These are phyloP conservation scores for Takifugu ocellatus DNA, from an alignment of 2,797 vertebrate genomes.

Conservation along the genomic window DNA sequence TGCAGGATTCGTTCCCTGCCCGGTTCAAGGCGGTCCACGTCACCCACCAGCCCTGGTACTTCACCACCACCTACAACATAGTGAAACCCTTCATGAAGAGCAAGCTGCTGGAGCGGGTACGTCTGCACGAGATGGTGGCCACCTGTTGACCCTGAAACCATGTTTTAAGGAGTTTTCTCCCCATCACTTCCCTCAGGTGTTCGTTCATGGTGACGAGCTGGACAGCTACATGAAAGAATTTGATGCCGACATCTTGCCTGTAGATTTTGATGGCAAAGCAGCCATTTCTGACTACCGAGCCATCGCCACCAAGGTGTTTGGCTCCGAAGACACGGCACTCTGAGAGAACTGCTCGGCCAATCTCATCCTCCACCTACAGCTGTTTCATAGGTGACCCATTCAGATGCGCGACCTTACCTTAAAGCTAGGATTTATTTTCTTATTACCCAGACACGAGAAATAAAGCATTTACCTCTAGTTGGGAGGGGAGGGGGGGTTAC, in stretches of 20 bases:
- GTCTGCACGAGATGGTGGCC: background rate
- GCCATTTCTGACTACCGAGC: slow-evolving; percentile 81
- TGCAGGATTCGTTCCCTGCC: slow-evolving; percentile 94
- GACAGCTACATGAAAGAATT: slow-evolving; percentile 87
- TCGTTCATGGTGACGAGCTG: slow-evolving; percentile 90
- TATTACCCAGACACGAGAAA: slow-evolving; percentile 20
- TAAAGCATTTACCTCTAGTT: slow-evolving; percentile 32
- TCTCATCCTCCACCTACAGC: background rate
- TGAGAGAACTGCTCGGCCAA: slow-evolving; percentile 51
- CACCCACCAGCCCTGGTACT: slow-evolving; percentile 98
- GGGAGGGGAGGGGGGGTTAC: slow-evolving; percentile 24
- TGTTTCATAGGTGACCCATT: slow-evolving; percentile 14
- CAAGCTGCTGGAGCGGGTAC: slow-evolving; percentile 93
- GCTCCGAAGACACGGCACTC: slow-evolving; percentile 89
- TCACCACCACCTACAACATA: slow-evolving; percentile 96
- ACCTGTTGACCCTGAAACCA: too few species aligned
- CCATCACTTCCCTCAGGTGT: slow-evolving; percentile 75
- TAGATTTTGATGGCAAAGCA: slow-evolving; percentile 88
- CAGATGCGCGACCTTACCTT: slow-evolving; percentile 19
- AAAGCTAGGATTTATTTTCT: slow-evolving; percentile 23
- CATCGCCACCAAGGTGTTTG: slow-evolving; percentile 85
- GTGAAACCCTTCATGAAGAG: slow-evolving; percentile 97
- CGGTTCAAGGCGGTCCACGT: slow-evolving; percentile 96
- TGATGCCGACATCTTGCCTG: slow-evolving; percentile 82
- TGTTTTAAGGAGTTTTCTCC: background rate